Percentiles rank a stretch among this genome's conserved stretches.
Conservation (phyloP, 2,888 invertebrate species). For the Cerastis rubricosa region DNA sequence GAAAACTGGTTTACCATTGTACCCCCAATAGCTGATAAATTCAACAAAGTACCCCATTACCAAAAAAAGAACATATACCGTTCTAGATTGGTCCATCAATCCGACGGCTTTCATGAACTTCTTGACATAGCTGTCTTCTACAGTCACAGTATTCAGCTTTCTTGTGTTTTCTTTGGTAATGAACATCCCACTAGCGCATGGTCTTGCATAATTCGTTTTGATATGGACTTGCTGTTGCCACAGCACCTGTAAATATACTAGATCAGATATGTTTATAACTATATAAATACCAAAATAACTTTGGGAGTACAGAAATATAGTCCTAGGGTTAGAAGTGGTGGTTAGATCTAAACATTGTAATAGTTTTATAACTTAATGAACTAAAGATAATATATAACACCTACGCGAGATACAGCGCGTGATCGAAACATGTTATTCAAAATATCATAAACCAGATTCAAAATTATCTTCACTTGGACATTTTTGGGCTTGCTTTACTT, state of each 20-base stretch:
- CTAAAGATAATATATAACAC: conserved; percentile 42
- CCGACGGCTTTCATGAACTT: conserved; percentile 91
- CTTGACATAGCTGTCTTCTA: conserved; percentile 89
- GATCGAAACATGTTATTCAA: conserved; percentile 68
- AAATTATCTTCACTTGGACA: conserved; percentile 18
- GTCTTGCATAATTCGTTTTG: conserved; percentile 73
- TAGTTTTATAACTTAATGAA: background rate
- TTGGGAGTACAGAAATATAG: conserved; percentile 12
- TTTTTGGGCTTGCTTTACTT: background rate
- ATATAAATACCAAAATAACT: conserved; percentile 29
- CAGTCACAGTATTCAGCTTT: conserved; percentile 78
- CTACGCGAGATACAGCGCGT: conserved; percentile 70
- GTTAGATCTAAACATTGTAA: background rate
- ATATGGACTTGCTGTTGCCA: conserved; percentile 65
- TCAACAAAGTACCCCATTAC: background rate
- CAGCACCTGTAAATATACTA: conserved; percentile 67
- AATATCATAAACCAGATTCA: background rate
- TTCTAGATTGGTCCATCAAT: conserved; percentile 90
- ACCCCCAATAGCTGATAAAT: background rate
- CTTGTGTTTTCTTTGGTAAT: conserved; percentile 64
- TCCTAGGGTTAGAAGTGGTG: conserved; percentile 3
- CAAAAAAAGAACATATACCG: conserved; percentile 80
- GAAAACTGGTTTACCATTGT: background rate
- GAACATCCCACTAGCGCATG: conserved; percentile 57
- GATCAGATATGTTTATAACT: background rate